A percentile compares a stretch with the other conserved stretches of the same genome.
Conservation (phyloP, 2,797 vertebrate genomes). For the Morelia viridis region DNA sequence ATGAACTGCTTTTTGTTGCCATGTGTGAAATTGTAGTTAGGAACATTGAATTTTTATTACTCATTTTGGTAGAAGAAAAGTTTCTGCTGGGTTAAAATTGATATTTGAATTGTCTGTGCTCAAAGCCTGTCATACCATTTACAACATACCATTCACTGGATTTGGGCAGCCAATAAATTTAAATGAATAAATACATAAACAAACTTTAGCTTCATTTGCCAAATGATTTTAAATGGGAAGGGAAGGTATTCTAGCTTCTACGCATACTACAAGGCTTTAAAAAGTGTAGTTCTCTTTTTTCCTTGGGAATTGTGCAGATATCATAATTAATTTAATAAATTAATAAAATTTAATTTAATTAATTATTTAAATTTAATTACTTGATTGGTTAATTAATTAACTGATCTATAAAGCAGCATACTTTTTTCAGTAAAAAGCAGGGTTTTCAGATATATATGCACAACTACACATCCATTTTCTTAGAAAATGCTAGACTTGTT, state of each 20-base stretch:
- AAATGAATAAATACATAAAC: neutral
- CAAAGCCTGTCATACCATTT: neutral
- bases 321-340: neutral
- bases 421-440: no score
- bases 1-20: slow-evolving; percentile 3
- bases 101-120: neutral
- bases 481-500: no score
- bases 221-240: slow-evolving; percentile 28
- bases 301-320: neutral
- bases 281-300: neutral
- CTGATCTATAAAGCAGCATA: no score
- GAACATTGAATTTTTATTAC: slow-evolving; percentile 7
- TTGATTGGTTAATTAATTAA: no score
- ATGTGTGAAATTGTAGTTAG: slow-evolving; percentile 9
- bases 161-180: neutral
- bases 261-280: neutral
- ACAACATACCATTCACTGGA: neutral
- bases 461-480: no score
- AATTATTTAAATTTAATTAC: no score
- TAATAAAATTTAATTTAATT: no score
- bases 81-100: slow-evolving; percentile 2
- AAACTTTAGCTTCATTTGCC: slow-evolving; percentile 5
- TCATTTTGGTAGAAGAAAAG: slow-evolving; percentile 20
- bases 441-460: no score
- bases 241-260: neutral